Percentiles rank a stretch among this genome's conserved stretches.
Evolutionary conservation across 2,797 vertebrate species (phyloP).

Genomic region (Hipposideros larvatus): DNA sequence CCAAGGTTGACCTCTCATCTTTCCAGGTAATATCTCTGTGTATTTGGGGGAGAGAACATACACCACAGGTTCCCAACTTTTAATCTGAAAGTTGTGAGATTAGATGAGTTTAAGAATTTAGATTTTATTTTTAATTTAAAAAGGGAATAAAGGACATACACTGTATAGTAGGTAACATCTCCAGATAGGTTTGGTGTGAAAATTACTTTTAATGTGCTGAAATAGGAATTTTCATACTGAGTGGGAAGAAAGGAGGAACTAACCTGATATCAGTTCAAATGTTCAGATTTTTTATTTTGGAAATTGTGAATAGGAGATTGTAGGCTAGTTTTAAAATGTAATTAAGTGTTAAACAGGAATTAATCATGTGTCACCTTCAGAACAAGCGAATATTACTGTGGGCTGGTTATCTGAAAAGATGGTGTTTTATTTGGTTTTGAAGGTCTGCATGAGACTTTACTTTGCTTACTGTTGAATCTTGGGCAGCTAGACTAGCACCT

Average conservation of each 20-base stretch:
- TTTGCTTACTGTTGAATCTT: not conserved
- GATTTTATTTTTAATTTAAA: not conserved
- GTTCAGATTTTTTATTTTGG: not conserved
- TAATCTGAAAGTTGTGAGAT: conserved; percentile 14
- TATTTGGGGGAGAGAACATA: not conserved
- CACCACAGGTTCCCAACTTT: not conserved
- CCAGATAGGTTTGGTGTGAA: not conserved
- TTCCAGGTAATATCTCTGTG: not conserved
- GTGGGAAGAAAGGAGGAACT: not conserved
- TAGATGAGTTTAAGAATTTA: not conserved
- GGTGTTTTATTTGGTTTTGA: not conserved
- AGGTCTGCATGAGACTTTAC: not conserved
- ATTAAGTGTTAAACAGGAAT: not conserved
- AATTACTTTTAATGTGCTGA: not conserved
- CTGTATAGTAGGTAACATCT: not conserved
- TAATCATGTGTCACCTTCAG: not conserved
- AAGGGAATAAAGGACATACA: not conserved
- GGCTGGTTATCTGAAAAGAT: not conserved
- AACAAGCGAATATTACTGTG: not conserved
- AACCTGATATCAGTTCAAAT: not conserved
- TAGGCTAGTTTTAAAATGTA: not conserved
- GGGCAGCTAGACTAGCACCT: not conserved
- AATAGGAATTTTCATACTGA: not conserved
- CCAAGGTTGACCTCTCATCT: not conserved
- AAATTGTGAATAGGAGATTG: not conserved